Percentiles rank a stretch among this genome's conserved stretches.
Evolutionary conservation across 1,140 invertebrate species (phyloP).

Genomic region (Papilio polytes): DNA sequence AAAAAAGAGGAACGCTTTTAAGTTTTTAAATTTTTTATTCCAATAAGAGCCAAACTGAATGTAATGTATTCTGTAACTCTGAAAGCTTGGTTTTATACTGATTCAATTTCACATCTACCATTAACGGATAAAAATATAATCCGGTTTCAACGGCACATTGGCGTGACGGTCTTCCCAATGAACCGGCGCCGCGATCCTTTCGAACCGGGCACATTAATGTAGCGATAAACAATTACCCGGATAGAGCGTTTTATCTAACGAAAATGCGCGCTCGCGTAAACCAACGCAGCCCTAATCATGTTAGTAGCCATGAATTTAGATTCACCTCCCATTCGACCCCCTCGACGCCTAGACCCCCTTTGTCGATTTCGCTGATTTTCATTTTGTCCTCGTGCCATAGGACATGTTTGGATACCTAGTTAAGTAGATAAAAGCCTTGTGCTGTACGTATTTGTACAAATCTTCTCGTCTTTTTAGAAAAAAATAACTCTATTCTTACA

Average conservation of each 20-base stretch:
- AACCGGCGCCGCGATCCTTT: slow-evolving; percentile 40
- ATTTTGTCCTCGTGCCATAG: slow-evolving; percentile 18
- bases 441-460: neutral
- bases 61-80: neutral
- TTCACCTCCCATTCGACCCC: slow-evolving; percentile 40
- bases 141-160: slow-evolving; percentile 13
- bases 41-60: neutral
- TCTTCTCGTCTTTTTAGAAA: neutral
- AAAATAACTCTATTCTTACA: no score
- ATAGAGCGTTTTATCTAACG: slow-evolving; percentile 56
- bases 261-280: slow-evolving; percentile 52
- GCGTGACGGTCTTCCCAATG: slow-evolving; percentile 40
- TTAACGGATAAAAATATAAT: neutral
- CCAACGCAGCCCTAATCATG: slow-evolving; percentile 58
- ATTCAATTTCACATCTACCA: neutral
- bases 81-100: neutral
- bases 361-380: slow-evolving; percentile 26
- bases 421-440: neutral
- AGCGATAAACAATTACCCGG: slow-evolving; percentile 58
- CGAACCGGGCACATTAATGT: slow-evolving; percentile 43
- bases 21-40: neutral
- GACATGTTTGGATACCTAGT: neutral
- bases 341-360: neutral
- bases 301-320: slow-evolving; percentile 62
- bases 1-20: neutral